Conservation (phyloP, 2,888 invertebrate genomes). For the Nomada goodeniana region DNA sequence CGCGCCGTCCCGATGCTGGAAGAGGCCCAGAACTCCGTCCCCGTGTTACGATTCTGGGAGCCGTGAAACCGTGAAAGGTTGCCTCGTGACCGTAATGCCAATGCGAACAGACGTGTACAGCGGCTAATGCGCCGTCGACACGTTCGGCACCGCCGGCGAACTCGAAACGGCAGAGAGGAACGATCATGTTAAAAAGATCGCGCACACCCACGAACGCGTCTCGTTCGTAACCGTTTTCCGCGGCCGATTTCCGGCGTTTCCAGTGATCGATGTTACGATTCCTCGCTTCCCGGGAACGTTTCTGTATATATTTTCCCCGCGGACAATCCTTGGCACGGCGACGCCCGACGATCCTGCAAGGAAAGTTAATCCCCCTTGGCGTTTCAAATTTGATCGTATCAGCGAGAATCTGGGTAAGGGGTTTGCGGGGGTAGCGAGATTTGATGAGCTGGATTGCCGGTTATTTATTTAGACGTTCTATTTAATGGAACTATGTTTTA, state of each 20-base stretch:
- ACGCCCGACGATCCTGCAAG: too few relatives aligned
- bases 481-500: too few relatives aligned
- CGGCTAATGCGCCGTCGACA: constrained; percentile 32
- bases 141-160: constrained; percentile 49
- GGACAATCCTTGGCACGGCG: too few relatives aligned
- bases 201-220: constrained; percentile 67
- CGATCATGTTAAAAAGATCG: constrained; percentile 58
- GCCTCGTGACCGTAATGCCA: constrained; percentile 76
- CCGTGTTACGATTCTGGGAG: constrained; percentile 73
- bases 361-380: too few relatives aligned
- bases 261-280: background rate
- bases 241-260: constrained; percentile 34
- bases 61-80: constrained; percentile 75
- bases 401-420: too few relatives aligned
- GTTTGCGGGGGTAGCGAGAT: background rate
- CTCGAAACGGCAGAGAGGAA: constrained; percentile 62
- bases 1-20: constrained; percentile 38
- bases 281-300: background rate
- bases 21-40: constrained; percentile 48
- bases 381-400: too few relatives aligned
- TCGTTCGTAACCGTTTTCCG: constrained; percentile 17
- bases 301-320: background rate
- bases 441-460: background rate
- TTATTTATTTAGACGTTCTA: background rate
- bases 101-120: constrained; percentile 49